Percentiles rank a stretch among this genome's conserved stretches.
phyloP scores from a whole-genome alignment of 2,888 invertebrate species.

The Drosophila prolongata region DNA sequence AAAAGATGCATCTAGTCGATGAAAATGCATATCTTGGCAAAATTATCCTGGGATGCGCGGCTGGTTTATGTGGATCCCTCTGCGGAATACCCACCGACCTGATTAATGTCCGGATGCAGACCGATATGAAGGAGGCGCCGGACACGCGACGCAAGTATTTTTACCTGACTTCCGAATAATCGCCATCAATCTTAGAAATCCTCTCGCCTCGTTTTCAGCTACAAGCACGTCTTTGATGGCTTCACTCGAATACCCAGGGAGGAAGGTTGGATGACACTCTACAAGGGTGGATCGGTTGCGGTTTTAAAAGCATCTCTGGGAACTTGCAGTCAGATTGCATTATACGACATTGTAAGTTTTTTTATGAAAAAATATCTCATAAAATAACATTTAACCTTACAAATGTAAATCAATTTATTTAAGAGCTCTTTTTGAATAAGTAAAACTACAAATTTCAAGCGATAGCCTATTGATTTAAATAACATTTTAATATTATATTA shows the following conservation, averaged over 20 bases:
- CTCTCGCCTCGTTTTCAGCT: constrained; percentile 27
- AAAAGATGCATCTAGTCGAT: constrained; percentile 11
- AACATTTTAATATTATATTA: too few relatives aligned
- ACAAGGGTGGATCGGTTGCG: constrained; percentile 44
- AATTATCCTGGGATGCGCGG: constrained; percentile 38
- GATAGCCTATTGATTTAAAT: too few relatives aligned
- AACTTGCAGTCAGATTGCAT: constrained; percentile 51
- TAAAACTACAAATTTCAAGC: too few relatives aligned
- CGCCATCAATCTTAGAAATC: constrained; percentile 8
- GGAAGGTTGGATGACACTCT: constrained; percentile 48
- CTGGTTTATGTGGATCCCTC: constrained; percentile 39
- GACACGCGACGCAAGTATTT: constrained; percentile 42
- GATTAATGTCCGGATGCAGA: constrained; percentile 60
- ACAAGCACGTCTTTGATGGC: constrained; percentile 43
- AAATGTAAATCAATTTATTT: too few relatives aligned
- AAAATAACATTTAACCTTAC: too few relatives aligned
- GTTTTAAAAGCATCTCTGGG: constrained; percentile 45
- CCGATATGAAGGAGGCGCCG: constrained; percentile 42
- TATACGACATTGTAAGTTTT: constrained; percentile 52
- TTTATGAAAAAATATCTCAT: too few relatives aligned
- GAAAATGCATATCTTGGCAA: constrained; percentile 27
- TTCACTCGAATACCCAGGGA: constrained; percentile 42
- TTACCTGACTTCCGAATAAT: not conserved
- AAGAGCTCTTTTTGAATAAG: too few relatives aligned
- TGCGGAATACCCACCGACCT: constrained; percentile 52